Percentiles rank a stretch among this genome's conserved stretches.
These are phyloP conservation scores for Indicator indicator DNA, from an alignment of 2,113 vertebrate species.

Conservation along the genomic window DNA sequence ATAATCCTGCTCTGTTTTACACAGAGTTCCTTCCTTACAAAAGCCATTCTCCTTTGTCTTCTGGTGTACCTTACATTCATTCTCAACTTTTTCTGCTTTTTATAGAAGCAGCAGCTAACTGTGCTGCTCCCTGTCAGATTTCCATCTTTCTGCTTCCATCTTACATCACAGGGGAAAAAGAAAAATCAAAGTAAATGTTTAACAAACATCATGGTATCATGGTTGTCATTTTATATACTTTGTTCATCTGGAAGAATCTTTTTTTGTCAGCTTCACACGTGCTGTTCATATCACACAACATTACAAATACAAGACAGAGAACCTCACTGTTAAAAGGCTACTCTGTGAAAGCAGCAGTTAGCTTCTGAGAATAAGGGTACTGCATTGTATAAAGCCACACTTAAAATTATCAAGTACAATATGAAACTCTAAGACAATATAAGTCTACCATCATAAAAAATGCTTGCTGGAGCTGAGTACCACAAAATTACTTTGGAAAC, in stretches of 20 bases:
- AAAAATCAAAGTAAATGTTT: not conserved
- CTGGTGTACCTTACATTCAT: not conserved
- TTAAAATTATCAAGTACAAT: not conserved
- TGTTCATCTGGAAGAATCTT: not conserved
- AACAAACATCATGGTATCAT: not conserved
- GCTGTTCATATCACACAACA: not conserved
- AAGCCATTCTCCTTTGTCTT: not conserved
- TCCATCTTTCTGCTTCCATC: not conserved
- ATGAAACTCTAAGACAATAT: not conserved
- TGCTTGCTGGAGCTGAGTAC: not conserved
- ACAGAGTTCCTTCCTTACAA: not conserved
- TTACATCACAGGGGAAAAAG: rapidly evolving
- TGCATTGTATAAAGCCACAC: not conserved
- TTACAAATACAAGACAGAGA: not conserved
- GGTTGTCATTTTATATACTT: not conserved
- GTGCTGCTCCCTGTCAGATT: not conserved
- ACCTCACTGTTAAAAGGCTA: not conserved
- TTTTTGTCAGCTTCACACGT: not conserved
- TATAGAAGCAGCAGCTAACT: not conserved
- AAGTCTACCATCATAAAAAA: not conserved
- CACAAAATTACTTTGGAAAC: not conserved
- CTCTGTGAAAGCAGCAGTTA: not conserved
- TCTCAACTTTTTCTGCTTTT: not conserved
- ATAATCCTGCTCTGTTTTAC: not conserved
- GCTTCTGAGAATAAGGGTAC: not conserved